Conservation (phyloP, 2,797 vertebrate species). For the Enteromius anoplus region DNA sequence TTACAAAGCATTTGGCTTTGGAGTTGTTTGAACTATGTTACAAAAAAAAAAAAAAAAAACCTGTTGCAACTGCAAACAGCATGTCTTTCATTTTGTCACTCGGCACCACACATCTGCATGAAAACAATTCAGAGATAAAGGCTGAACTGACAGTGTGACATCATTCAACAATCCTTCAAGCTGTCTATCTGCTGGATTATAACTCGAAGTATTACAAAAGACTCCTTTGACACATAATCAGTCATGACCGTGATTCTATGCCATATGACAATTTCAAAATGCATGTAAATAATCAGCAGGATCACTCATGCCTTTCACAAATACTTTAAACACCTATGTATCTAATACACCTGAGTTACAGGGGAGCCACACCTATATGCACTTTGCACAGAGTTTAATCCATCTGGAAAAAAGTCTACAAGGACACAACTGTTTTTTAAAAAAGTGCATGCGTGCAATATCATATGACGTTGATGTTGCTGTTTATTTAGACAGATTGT, state of each 20-base stretch:
- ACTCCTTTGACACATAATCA: neutral
- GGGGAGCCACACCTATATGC: constrained; percentile 31
- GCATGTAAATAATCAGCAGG: constrained; percentile 22
- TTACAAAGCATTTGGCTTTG: constrained; percentile 1
- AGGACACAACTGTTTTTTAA: neutral
- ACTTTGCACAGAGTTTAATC: constrained; percentile 46
- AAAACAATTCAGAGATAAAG: constrained; percentile 19
- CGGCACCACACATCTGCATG: constrained; percentile 25
- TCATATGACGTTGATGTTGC: too few species aligned
- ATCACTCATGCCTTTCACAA: constrained; percentile 27
- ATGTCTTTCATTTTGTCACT: constrained; percentile 43
- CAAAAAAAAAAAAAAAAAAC: constrained; percentile 49
- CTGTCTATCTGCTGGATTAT: constrained; percentile 28
- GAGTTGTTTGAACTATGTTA: constrained; percentile 47
- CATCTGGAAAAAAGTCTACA: constrained; percentile 45
- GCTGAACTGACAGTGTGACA: constrained; percentile 18
- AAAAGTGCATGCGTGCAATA: neutral
- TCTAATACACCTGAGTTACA: constrained; percentile 1
- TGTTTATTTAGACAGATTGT: neutral
- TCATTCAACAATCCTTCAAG: constrained; percentile 40
- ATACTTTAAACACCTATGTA: constrained; percentile 24
- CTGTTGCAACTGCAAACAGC: constrained; percentile 56
- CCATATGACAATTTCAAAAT: constrained; percentile 32
- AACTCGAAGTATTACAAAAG: neutral
- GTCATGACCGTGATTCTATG: constrained; percentile 17